Evolutionary conservation across 1,140 invertebrate species (phyloP).

Genomic region (Andricus grossulariae): DNA sequence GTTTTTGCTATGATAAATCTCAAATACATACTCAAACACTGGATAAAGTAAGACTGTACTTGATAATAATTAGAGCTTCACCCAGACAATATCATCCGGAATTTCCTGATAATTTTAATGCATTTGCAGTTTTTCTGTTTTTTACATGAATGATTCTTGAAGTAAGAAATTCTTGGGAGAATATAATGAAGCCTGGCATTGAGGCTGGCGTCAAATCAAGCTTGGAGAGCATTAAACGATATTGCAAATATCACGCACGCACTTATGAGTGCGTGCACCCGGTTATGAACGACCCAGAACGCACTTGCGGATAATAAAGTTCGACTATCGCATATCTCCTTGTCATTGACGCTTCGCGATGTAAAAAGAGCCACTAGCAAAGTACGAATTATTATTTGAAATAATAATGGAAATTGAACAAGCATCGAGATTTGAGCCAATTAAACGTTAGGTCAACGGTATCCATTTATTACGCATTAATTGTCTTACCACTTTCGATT

Average conservation of each 20-base stretch:
- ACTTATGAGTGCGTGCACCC: conserved; percentile 12
- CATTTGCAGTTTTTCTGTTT: not conserved
- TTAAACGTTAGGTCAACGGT: not conserved
- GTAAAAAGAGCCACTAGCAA: not conserved
- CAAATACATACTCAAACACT: too few species aligned
- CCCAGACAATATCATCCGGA: too few species aligned
- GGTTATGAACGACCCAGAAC: conserved; percentile 17
- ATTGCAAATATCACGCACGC: conserved; percentile 3
- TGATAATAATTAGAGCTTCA: too few species aligned
- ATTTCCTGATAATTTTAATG: too few species aligned
- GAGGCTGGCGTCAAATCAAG: not conserved
- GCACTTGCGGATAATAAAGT: conserved; percentile 20
- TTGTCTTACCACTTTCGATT: not conserved
- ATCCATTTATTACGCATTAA: conserved; percentile 20
- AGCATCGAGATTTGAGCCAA: not conserved
- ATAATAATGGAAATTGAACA: too few species aligned
- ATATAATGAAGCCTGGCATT: not conserved
- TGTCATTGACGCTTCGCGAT: not conserved
- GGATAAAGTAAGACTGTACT: too few species aligned
- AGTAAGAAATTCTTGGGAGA: not conserved
- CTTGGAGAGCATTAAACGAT: not conserved
- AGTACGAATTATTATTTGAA: not conserved
- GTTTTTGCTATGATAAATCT: too few species aligned
- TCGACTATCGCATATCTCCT: conserved; percentile 8
- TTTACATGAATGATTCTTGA: not conserved